Conservation (phyloP, 2,113 vertebrate species). For the Hipposideros armiger region DNA sequence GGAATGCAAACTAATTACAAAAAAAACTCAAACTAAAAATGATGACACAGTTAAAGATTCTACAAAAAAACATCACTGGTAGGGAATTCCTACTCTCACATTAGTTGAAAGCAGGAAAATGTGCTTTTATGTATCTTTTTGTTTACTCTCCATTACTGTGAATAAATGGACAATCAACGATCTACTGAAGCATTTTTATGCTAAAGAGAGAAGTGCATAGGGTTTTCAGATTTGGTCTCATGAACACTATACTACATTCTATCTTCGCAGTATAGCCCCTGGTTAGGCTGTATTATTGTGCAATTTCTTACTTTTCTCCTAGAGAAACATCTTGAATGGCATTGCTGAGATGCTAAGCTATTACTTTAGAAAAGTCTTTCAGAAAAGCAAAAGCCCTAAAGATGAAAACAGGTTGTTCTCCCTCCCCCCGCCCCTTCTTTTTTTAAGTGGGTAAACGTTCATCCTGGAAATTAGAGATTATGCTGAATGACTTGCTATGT, state of each 20-base stretch:
- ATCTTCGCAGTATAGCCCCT: not conserved
- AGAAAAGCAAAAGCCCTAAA: not conserved
- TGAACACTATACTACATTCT: accelerated
- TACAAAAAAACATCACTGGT: not conserved
- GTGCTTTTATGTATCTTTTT: not conserved
- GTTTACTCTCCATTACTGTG: not conserved
- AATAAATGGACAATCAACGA: not conserved
- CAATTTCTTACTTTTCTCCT: not conserved
- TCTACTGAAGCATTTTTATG: not conserved
- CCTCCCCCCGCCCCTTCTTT: too few relatives aligned
- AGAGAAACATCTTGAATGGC: not conserved
- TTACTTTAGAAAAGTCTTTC: slow-evolving; percentile 55
- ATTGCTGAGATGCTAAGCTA: not conserved
- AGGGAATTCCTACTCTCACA: not conserved
- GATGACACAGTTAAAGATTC: not conserved
- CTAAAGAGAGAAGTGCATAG: not conserved
- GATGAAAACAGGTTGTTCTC: slow-evolving; percentile 35
- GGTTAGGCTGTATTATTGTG: too few relatives aligned
- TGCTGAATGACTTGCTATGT: slow-evolving; percentile 8
- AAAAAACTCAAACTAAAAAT: not conserved
- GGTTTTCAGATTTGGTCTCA: not conserved
- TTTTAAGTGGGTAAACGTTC: not conserved
- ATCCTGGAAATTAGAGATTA: slow-evolving; percentile 61
- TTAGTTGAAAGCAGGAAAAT: not conserved
- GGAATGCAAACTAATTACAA: not conserved